These are phyloP conservation scores for Solenopsis fugax DNA, from an alignment of 1,140 invertebrate genomes.

Conservation along the genomic window DNA sequence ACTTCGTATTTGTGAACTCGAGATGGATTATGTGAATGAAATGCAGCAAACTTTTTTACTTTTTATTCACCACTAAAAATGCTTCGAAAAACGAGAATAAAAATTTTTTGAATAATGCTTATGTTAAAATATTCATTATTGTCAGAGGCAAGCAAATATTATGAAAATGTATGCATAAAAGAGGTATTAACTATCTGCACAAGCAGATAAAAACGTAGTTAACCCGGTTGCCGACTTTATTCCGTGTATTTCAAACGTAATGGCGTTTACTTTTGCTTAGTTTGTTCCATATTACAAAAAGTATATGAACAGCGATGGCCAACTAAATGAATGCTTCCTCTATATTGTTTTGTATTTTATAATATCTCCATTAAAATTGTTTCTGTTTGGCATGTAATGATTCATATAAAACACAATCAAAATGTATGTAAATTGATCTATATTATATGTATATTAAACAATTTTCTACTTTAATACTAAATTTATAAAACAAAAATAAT, in stretches of 20 bases:
- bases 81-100: not conserved
- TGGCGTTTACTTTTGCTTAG: constrained; percentile 2
- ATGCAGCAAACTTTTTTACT: not conserved
- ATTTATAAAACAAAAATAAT: not conserved
- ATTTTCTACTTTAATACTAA: not conserved
- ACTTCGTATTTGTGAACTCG: not conserved
- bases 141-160: not conserved
- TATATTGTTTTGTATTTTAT: not conserved
- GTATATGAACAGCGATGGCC: not conserved
- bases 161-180: constrained; percentile 15
- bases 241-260: not conserved
- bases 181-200: not conserved
- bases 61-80: not conserved
- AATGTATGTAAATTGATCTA: not conserved
- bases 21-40: constrained; percentile 1
- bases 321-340: not conserved
- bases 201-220: constrained; percentile 2
- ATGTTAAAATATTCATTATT: constrained; percentile 21
- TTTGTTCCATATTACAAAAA: constrained; percentile 2
- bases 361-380: constrained; percentile 25
- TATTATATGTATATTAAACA: not conserved
- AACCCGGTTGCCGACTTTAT: constrained; percentile 4
- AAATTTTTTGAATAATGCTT: not conserved
- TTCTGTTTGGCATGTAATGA: not conserved
- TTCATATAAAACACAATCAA: not conserved